Evolutionary conservation across 2,888 invertebrate genomes (phyloP).

Genomic region (Trachelus tabidus): DNA sequence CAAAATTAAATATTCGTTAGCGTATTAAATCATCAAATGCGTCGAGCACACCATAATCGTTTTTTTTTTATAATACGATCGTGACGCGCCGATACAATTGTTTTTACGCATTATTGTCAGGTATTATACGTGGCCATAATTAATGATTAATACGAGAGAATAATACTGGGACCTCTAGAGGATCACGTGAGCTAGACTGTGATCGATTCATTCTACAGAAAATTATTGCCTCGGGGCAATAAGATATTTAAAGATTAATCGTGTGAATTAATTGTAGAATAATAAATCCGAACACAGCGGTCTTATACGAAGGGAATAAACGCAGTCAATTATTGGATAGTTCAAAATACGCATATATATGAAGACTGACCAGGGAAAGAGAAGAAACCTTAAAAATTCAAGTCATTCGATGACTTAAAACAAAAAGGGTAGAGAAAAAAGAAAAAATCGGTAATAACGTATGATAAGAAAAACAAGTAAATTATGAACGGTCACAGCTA

Average conservation of each 20-base stretch:
- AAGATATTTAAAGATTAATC: neutral
- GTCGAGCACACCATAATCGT: neutral
- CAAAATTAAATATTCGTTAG: conserved; percentile 35
- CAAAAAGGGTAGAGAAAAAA: neutral
- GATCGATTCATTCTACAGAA: neutral
- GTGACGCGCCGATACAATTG: neutral
- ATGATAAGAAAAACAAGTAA: neutral
- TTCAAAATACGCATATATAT: neutral
- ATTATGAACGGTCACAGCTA: neutral
- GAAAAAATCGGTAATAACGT: neutral
- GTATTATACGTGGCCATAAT: neutral
- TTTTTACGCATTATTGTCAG: neutral
- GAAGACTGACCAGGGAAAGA: neutral
- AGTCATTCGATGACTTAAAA: neutral
- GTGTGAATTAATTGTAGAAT: neutral
- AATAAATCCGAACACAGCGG: neutral
- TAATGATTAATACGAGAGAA: conserved; percentile 1
- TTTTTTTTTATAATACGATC: neutral
- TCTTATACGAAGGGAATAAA: conserved; percentile 7
- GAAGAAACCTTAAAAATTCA: neutral
- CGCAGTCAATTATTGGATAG: neutral
- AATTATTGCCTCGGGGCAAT: neutral
- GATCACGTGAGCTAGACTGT: neutral
- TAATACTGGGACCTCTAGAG: neutral
- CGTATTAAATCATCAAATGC: neutral